phyloP scores from a whole-genome alignment of 2,888 invertebrate species.

The Eucriotettix oculatus region DNA sequence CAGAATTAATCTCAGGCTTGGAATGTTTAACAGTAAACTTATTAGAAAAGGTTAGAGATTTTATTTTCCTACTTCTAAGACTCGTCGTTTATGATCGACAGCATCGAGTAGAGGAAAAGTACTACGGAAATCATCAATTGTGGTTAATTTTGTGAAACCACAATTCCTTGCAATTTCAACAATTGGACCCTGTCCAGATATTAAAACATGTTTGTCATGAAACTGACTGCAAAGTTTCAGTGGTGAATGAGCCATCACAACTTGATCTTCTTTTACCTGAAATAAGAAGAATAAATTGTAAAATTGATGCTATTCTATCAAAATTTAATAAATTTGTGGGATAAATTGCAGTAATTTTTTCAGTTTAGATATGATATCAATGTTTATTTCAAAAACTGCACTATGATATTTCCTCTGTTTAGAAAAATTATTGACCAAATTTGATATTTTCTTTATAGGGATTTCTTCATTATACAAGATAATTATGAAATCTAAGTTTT shows the following conservation, averaged over 20 bases:
- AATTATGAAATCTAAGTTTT: too few species aligned
- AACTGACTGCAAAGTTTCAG: constrained; percentile 39
- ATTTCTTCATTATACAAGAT: too few species aligned
- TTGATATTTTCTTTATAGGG: too few species aligned
- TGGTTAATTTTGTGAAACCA: constrained; percentile 41
- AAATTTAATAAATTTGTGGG: too few species aligned
- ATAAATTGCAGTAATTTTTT: too few species aligned
- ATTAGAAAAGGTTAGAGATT: too few species aligned
- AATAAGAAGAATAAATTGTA: constrained; percentile 6
- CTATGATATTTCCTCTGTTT: too few species aligned
- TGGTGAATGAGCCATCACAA: constrained; percentile 48
- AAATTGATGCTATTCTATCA: background rate
- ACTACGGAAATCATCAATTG: constrained; percentile 36
- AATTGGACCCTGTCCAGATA: constrained; percentile 38
- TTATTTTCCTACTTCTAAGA: constrained; percentile 17
- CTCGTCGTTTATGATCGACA: constrained; percentile 29
- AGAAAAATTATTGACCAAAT: too few species aligned
- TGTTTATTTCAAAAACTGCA: too few species aligned
- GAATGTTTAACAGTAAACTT: too few species aligned
- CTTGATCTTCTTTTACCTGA: constrained; percentile 37
- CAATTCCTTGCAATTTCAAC: constrained; percentile 35
- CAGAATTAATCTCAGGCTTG: too few species aligned
- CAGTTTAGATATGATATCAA: too few species aligned
- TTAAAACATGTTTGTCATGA: constrained; percentile 40
- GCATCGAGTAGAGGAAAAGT: constrained; percentile 43